Percentiles rank a stretch among this genome's conserved stretches.
Evolutionary conservation across 1,140 invertebrate genomes (phyloP).

Genomic region (Microplitis demolitor): DNA sequence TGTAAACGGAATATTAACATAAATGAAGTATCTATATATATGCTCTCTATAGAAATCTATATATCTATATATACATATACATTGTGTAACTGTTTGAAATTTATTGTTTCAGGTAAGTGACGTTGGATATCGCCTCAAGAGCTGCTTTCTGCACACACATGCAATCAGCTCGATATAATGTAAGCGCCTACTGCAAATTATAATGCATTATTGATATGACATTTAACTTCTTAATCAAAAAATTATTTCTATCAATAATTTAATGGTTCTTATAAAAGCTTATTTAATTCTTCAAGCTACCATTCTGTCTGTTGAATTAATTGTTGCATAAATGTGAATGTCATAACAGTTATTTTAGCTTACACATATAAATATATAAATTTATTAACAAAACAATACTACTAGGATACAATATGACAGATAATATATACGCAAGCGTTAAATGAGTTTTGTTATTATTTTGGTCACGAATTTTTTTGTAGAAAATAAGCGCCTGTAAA

Average conservation of each 20-base stretch:
- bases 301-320: too few species aligned
- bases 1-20: not conserved
- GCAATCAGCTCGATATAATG: conserved; percentile 53
- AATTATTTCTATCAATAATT: not conserved
- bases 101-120: conserved; percentile 65
- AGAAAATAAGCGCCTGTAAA: too few species aligned
- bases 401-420: too few species aligned
- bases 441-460: too few species aligned
- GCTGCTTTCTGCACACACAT: conserved; percentile 46
- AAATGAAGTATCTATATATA: not conserved
- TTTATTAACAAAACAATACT: too few species aligned
- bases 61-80: conserved; percentile 47
- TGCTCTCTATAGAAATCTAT: conserved; percentile 35
- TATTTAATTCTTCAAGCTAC: too few species aligned
- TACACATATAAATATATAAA: too few species aligned
- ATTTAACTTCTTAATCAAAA: not conserved
- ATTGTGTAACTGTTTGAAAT: conserved; percentile 58
- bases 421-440: too few species aligned
- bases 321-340: too few species aligned
- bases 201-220: conserved; percentile 5
- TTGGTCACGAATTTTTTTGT: too few species aligned
- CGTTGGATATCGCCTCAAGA: conserved; percentile 50
- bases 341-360: too few species aligned
- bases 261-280: too few species aligned
- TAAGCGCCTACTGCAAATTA: conserved; percentile 51